Percentiles rank a stretch among this genome's conserved stretches.
Evolutionary conservation across 2,797 vertebrate species (phyloP).

Genomic region (Rachycentron canadum): DNA sequence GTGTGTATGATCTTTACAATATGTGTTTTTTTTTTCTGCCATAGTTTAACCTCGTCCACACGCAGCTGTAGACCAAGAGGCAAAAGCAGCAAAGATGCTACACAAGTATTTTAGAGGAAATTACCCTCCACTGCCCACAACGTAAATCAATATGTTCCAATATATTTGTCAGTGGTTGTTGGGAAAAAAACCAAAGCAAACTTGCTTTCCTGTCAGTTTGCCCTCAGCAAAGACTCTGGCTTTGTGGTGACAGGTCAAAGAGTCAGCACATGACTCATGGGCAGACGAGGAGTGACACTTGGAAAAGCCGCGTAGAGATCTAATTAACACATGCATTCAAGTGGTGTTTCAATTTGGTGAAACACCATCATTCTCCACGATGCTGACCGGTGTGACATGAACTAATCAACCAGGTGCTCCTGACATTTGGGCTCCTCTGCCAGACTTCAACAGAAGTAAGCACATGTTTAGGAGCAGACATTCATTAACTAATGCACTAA

Average conservation of each 20-base stretch:
- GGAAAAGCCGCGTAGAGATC: constrained; percentile 71
- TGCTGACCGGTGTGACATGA: constrained; percentile 65
- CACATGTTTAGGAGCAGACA: constrained; percentile 5
- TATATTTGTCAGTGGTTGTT: constrained; percentile 62
- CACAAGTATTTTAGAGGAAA: constrained; percentile 72
- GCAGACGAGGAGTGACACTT: constrained; percentile 72
- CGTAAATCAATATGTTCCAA: constrained; percentile 72
- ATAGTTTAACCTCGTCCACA: constrained; percentile 35
- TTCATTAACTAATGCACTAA: neutral
- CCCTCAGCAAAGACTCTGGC: constrained; percentile 64
- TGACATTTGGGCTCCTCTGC: constrained; percentile 58
- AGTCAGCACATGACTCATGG: constrained; percentile 78
- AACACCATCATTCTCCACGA: constrained; percentile 67
- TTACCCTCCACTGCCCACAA: constrained; percentile 58
- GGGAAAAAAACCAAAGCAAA: constrained; percentile 62
- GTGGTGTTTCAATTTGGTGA: constrained; percentile 77
- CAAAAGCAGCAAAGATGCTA: constrained; percentile 44
- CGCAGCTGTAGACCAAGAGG: constrained; percentile 34
- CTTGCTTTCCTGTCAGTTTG: constrained; percentile 64
- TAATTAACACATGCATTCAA: constrained; percentile 79
- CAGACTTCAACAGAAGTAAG: constrained; percentile 24
- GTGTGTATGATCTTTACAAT: constrained; percentile 26
- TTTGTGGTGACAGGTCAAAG: constrained; percentile 80
- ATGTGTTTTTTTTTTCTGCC: constrained; percentile 15
- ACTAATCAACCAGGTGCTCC: constrained; percentile 67